Percentiles rank a stretch among this genome's conserved stretches.
Conservation (phyloP, 2,113 vertebrate species). For the Syngnathus scovelli region DNA sequence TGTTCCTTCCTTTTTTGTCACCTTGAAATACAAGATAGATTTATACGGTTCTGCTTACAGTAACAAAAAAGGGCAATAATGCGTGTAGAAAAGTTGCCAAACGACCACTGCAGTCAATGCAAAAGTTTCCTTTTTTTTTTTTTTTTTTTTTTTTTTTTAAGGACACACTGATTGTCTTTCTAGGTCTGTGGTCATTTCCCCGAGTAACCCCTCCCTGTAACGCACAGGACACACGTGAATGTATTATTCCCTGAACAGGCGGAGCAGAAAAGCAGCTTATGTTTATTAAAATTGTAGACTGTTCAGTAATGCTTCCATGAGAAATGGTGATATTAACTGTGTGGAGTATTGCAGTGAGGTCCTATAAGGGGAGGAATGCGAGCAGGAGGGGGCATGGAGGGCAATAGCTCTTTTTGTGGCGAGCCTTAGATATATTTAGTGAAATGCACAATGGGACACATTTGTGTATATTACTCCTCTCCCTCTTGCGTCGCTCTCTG, state of each 20-base stretch:
- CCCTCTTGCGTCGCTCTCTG: conserved; percentile 27
- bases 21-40: conserved; percentile 56
- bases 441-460: conserved; percentile 55
- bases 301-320: conserved; percentile 60
- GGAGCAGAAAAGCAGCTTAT: conserved; percentile 71
- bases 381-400: conserved; percentile 31
- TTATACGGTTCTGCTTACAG: conserved; percentile 50
- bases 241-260: conserved; percentile 59
- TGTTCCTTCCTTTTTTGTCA: conserved; percentile 20
- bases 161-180: conserved; percentile 17
- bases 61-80: conserved; percentile 40
- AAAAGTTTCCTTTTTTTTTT: not conserved
- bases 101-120: conserved; percentile 15
- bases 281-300: conserved; percentile 64
- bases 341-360: conserved; percentile 39
- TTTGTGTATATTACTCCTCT: conserved; percentile 35
- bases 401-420: conserved; percentile 57
- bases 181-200: conserved; percentile 30
- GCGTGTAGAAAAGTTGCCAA: conserved; percentile 12
- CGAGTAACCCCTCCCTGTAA: conserved; percentile 19
- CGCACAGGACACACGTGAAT: conserved; percentile 30
- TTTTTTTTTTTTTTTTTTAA: not conserved
- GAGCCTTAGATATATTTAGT: conserved; percentile 57
- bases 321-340: conserved; percentile 48
- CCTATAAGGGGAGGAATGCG: conserved; percentile 26